phyloP scores from a whole-genome alignment of 1,140 invertebrate genomes.

The Polypedilum pembai region DNA sequence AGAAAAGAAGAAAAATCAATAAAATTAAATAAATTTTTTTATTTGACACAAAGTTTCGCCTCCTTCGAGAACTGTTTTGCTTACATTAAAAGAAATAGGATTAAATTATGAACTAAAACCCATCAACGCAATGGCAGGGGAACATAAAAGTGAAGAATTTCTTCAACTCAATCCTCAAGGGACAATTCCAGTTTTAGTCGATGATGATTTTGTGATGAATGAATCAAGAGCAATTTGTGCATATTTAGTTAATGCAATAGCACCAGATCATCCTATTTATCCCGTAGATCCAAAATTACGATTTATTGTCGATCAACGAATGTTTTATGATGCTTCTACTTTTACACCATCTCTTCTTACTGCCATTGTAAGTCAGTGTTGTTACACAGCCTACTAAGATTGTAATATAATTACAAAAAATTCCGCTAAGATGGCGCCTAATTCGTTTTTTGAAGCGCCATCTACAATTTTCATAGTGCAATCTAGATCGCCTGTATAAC shows the following conservation, averaged over 20 bases:
- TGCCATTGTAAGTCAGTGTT: background rate
- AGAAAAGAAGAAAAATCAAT: background rate
- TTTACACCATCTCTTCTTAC: background rate
- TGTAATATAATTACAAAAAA: background rate
- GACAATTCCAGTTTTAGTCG: slow-evolving; percentile 36
- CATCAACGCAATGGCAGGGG: slow-evolving; percentile 32
- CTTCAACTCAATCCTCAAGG: slow-evolving; percentile 35
- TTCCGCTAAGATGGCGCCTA: too few relatives aligned
- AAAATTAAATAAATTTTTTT: slow-evolving; percentile 47
- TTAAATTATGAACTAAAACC: slow-evolving; percentile 31
- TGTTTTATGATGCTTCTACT: background rate
- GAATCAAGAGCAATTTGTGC: slow-evolving; percentile 37
- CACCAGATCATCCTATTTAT: background rate
- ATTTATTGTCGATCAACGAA: background rate
- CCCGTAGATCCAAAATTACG: background rate
- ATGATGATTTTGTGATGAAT: slow-evolving; percentile 34
- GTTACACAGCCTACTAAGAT: background rate
- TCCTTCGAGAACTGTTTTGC: slow-evolving; percentile 33
- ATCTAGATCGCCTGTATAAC: background rate
- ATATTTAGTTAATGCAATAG: slow-evolving; percentile 31
- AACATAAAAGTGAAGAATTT: slow-evolving; percentile 34
- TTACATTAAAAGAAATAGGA: slow-evolving; percentile 33
- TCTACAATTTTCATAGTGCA: background rate
- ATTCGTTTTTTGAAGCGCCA: too few relatives aligned
- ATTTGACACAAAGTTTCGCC: slow-evolving; percentile 42